Evolutionary conservation across 2,888 invertebrate genomes (phyloP).

Genomic region (Aromia moschata): DNA sequence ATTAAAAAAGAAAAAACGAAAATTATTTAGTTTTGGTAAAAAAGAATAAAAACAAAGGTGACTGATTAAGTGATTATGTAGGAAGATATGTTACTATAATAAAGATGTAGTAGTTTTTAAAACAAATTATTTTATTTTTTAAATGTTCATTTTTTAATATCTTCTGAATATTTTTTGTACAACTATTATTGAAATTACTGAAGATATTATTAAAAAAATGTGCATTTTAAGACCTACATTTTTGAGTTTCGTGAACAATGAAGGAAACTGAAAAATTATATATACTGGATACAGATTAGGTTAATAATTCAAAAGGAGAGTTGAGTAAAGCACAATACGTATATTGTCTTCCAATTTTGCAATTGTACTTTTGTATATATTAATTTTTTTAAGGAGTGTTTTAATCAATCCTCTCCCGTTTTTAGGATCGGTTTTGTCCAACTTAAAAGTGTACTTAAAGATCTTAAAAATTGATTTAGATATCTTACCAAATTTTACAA

Average conservation of each 20-base stretch:
- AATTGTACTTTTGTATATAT: not conserved
- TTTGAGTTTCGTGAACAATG: not conserved
- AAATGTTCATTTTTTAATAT: slow-evolving; percentile 6
- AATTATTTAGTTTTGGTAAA: slow-evolving; percentile 72
- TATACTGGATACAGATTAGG: slow-evolving; percentile 6
- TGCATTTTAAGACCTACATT: not conserved
- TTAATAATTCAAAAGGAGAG: slow-evolving; percentile 15
- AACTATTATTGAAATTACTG: not conserved
- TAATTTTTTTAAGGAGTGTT: slow-evolving; percentile 22
- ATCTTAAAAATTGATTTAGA: not conserved
- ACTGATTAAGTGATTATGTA: slow-evolving; percentile 25
- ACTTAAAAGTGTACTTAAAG: not conserved
- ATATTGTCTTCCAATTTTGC: slow-evolving; percentile 17
- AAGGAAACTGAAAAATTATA: not conserved
- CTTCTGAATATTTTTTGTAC: not conserved
- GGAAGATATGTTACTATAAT: not conserved
- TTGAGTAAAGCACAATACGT: slow-evolving; percentile 19
- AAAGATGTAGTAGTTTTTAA: not conserved
- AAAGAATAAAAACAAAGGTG: slow-evolving; percentile 35
- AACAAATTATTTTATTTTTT: not conserved
- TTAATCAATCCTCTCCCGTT: slow-evolving; percentile 19
- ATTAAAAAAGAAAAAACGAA: slow-evolving; percentile 70
- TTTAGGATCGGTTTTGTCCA: not conserved
- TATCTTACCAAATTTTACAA: not conserved
- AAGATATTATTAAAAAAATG: not conserved